These are phyloP conservation scores for Aphelocoma coerulescens DNA, from an alignment of 2,113 vertebrate species.

Conservation along the genomic window DNA sequence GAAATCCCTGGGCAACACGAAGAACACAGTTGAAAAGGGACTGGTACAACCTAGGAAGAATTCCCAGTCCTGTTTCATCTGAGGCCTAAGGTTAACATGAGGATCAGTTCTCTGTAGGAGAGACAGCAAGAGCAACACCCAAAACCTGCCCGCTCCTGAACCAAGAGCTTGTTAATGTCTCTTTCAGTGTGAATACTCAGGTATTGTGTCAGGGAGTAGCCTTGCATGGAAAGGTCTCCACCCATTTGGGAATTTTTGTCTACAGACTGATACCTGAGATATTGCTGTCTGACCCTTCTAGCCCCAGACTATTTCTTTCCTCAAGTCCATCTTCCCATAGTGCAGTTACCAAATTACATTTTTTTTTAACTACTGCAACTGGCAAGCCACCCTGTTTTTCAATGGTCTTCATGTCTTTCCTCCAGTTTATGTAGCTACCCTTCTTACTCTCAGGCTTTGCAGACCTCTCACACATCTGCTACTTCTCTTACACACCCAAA, in stretches of 20 bases:
- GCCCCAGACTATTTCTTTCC: background rate
- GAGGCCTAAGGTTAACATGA: background rate
- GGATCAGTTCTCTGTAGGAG: background rate
- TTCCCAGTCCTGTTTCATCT: background rate
- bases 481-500: background rate
- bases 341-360: background rate
- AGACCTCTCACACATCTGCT: background rate
- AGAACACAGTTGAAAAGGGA: background rate
- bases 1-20: background rate
- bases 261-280: background rate
- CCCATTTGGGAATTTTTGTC: background rate
- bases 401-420: background rate
- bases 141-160: background rate
- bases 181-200: background rate
- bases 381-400: background rate
- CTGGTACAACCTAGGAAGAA: background rate
- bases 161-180: background rate
- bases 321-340: background rate
- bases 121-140: background rate
- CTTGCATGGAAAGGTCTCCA: background rate
- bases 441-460: background rate
- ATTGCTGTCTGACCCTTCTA: background rate
- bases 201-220: background rate
- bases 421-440: background rate
- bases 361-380: background rate